phyloP scores from a whole-genome alignment of 2,888 invertebrate genomes.

The Pyrochroa serraticornis region DNA sequence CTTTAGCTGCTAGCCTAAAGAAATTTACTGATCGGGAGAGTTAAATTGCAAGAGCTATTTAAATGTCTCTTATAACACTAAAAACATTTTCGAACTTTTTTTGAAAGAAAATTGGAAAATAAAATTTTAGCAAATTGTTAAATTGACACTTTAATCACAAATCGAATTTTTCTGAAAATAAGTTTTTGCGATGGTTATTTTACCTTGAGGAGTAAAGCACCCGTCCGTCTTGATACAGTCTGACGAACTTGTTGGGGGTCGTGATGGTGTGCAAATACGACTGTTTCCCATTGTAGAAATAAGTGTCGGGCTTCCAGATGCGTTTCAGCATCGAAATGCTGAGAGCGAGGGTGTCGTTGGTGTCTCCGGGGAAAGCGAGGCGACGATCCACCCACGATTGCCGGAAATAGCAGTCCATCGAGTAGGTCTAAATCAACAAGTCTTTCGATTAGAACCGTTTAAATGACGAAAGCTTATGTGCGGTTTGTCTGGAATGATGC shows the following conservation, averaged over 20 bases:
- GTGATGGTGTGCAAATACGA: constrained; percentile 85
- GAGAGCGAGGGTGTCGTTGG: constrained; percentile 72
- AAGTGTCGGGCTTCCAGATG: constrained; percentile 89
- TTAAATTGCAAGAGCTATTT: too few relatives aligned
- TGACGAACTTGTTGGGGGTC: constrained; percentile 83
- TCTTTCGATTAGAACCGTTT: constrained; percentile 15
- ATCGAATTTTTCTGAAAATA: too few relatives aligned
- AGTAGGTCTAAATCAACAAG: constrained; percentile 69
- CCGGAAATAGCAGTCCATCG: constrained; percentile 88
- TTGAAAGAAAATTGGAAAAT: too few relatives aligned
- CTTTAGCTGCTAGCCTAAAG: too few relatives aligned
- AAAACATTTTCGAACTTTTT: too few relatives aligned
- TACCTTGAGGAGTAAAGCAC: constrained; percentile 78
- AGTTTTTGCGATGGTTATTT: too few relatives aligned
- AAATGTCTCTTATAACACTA: too few relatives aligned
- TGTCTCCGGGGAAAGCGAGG: constrained; percentile 69
- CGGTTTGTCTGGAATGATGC: too few relatives aligned
- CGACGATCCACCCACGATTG: constrained; percentile 83
- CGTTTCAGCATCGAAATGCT: constrained; percentile 79
- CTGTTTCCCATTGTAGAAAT: constrained; percentile 82
- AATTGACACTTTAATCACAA: too few relatives aligned
- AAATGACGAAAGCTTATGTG: too few relatives aligned
- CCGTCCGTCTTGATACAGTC: constrained; percentile 75
- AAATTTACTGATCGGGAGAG: too few relatives aligned
- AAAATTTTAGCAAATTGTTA: too few relatives aligned